A percentile compares a stretch with the other conserved stretches of the same genome.
Conservation (phyloP, 2,888 invertebrate genomes). For the Caenorhabditis angaria region DNA sequence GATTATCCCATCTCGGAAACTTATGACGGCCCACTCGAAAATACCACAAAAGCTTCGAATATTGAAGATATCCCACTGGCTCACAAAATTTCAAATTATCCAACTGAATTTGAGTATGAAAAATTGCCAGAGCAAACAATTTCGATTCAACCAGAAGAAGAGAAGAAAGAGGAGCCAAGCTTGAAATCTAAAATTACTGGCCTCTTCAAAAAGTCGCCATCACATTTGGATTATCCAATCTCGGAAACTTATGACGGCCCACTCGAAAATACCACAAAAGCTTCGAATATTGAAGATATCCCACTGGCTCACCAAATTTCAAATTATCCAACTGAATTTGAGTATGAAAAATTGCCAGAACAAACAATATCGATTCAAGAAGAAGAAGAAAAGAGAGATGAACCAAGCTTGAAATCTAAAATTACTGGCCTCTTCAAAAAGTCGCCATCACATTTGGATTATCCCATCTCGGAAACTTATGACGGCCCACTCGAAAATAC, state of each 20-base stretch:
- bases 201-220: constrained; percentile 37
- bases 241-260: constrained; percentile 39
- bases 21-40: constrained; percentile 24
- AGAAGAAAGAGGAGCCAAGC: constrained; percentile 22
- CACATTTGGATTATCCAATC: constrained; percentile 48
- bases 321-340: neutral
- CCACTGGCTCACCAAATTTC: neutral
- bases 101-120: constrained; percentile 29
- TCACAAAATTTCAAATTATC: constrained; percentile 7
- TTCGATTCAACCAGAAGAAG: constrained; percentile 4
- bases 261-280: constrained; percentile 9
- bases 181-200: constrained; percentile 23
- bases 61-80: constrained; percentile 24
- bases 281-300: neutral
- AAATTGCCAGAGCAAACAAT: constrained; percentile 22
- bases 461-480: constrained; percentile 41
- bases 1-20: constrained; percentile 25
- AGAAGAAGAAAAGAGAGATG: constrained; percentile 16
- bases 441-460: constrained; percentile 42
- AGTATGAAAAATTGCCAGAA: neutral
- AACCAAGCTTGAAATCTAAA: constrained; percentile 26
- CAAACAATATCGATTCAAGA: neutral
- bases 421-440: constrained; percentile 25
- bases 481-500: constrained; percentile 44
- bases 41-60: constrained; percentile 11